These are phyloP conservation scores for Cryptus viduatorius DNA, from an alignment of 2,888 invertebrate species.

Conservation along the genomic window DNA sequence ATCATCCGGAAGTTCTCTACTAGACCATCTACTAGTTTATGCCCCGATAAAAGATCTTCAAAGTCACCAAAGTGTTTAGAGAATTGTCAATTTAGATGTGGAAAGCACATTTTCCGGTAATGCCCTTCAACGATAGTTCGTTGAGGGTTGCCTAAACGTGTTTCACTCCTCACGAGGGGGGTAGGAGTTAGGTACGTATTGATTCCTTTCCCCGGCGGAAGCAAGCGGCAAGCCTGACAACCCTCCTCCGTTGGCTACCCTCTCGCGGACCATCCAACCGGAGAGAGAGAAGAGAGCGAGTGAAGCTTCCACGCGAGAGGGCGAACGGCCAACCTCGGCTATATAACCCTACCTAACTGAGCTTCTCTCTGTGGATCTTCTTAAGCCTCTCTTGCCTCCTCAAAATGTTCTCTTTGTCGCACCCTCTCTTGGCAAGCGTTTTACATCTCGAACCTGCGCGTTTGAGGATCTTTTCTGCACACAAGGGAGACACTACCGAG, in stretches of 20 bases:
- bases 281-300: conserved; percentile 23
- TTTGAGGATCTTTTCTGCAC: conserved; percentile 9
- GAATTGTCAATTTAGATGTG: neutral
- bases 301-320: neutral
- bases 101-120: neutral
- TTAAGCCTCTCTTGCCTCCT: neutral
- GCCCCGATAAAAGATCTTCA: no score
- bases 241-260: conserved; percentile 38
- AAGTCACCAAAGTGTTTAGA: no score
- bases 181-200: conserved; percentile 75
- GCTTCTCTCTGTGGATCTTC: conserved; percentile 4
- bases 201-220: conserved; percentile 73
- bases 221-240: conserved; percentile 50
- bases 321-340: conserved; percentile 5
- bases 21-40: no score
- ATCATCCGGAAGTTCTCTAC: no score
- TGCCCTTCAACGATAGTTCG: conserved; percentile 1
- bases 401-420: conserved; percentile 4
- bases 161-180: conserved; percentile 55
- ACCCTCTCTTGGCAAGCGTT: conserved; percentile 24
- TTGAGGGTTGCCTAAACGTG: conserved; percentile 64
- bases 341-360: neutral
- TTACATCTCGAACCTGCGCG: conserved; percentile 26
- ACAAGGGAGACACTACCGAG: neutral
- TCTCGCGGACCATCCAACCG: conserved; percentile 25